Percentiles rank a stretch among this genome's conserved stretches.
phyloP scores from a whole-genome alignment of 2,888 invertebrate genomes.

The Labia minor region DNA sequence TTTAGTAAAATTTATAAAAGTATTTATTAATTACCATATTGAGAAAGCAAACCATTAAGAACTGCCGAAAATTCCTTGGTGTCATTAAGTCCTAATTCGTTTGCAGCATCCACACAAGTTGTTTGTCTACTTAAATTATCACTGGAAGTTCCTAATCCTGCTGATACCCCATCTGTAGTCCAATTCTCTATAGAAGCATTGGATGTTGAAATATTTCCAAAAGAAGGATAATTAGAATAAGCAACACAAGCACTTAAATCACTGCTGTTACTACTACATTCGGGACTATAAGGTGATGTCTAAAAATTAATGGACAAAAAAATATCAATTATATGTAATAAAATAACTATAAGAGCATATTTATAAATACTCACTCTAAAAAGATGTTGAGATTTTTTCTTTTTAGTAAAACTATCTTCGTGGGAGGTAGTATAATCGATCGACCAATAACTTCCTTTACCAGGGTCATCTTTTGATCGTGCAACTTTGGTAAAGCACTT shows the following conservation, averaged over 20 bases:
- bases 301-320: conserved; percentile 30
- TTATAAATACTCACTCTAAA: conserved; percentile 36
- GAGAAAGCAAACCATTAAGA: conserved; percentile 30
- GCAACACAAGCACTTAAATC: conserved; percentile 29
- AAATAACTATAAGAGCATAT: neutral
- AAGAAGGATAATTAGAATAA: neutral
- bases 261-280: conserved; percentile 47
- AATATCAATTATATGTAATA: neutral
- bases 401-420: conserved; percentile 44
- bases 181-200: neutral
- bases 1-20: no score
- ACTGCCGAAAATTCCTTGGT: conserved; percentile 31
- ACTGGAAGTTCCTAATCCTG: neutral
- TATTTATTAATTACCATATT: conserved; percentile 28
- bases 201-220: neutral
- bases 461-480: conserved; percentile 59
- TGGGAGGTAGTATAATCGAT: conserved; percentile 47
- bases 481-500: conserved; percentile 63
- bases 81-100: conserved; percentile 29
- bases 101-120: conserved; percentile 19
- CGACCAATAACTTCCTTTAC: conserved; percentile 56
- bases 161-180: neutral
- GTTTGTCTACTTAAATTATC: neutral
- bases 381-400: conserved; percentile 38
- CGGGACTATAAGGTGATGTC: conserved; percentile 49